Base-by-base conservation (phyloP, 2,797 vertebrate genomes). In the Alauda arvensis region DNA sequence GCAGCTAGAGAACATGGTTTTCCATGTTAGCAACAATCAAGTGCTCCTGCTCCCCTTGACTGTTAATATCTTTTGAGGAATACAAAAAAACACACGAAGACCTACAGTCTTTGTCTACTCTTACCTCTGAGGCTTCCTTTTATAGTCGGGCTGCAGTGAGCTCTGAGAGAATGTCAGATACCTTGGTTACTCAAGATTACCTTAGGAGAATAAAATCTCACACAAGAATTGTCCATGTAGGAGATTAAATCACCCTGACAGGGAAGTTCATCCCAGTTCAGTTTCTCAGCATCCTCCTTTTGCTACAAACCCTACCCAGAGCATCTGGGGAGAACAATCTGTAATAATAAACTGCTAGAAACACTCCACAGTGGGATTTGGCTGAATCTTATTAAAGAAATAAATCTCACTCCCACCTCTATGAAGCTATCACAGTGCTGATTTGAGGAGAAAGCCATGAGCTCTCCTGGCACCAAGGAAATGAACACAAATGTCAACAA, bases 321-420 rank as follows among this genome's bases (percentile, higher is more conserved):
- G 62, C 14, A 19, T 80, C 21, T 85, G 62, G 48, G 68, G 66
- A 91, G 83, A 91, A 89, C 59, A 85, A 83, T 83, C 66, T 63
- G 75, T 91, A 93, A 94, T 84, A 93, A 94, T 46, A 93, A 95
- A 80, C 88, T 78, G 71, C 68, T 79, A 85, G 74, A 93, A 92
- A 80, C 77, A 85, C 77, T 91, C 87, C 92, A 87, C 71, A 80
- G 83, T 84, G 89, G 87, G 79, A 94, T 78, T 81, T 60, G 80
- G 78, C 68, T 10, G 60, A 78, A 86, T 88, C 92, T 96, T 96
- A 96, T 96, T 96, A 96, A 96, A 96, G 94, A 93, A 83, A 96
- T 95, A 93, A 95, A 95, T 96, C 91, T 96, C 53, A 77, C 68
- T 92, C 85, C 75, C 66, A 91, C 89, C 55, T 93, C 88, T 28